These are phyloP conservation scores for Gavia stellata DNA, from an alignment of 2,113 vertebrate genomes.

Conservation along the genomic window DNA sequence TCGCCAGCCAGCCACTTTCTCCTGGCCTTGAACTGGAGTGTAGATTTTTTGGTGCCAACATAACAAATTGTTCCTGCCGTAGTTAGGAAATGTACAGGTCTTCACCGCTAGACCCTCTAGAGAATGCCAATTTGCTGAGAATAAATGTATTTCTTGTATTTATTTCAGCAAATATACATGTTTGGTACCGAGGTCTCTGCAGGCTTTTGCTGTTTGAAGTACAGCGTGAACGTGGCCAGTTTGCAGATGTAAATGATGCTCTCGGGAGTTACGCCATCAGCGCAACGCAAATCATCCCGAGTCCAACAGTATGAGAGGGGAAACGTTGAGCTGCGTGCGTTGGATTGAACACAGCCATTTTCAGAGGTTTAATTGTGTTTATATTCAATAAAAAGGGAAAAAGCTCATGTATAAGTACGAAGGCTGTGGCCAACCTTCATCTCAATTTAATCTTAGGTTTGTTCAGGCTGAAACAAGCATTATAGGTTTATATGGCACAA, in stretches of 20 bases:
- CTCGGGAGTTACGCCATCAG: not conserved
- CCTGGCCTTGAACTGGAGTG: not conserved
- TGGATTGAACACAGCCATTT: not conserved
- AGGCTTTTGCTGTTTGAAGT: not conserved
- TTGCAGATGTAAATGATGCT: not conserved
- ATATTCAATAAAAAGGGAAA: not conserved
- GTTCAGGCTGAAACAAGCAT: not conserved
- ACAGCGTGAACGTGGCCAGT: not conserved
- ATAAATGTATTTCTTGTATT: not conserved
- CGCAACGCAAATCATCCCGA: not conserved
- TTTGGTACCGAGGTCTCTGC: not conserved
- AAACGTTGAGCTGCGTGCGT: fast-evolving
- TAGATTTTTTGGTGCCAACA: not conserved
- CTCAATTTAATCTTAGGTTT: not conserved
- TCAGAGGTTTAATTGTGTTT: not conserved
- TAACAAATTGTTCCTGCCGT: not conserved
- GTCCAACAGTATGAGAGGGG: not conserved
- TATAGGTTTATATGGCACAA: not conserved
- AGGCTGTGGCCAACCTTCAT: not conserved
- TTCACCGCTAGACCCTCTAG: not conserved
- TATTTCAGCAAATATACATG: not conserved
- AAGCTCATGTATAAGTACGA: not conserved
- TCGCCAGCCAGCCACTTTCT: not conserved
- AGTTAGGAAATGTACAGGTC: not conserved
- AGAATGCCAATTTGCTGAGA: not conserved